These are phyloP conservation scores for Tipula vernalis DNA, from an alignment of 2,888 invertebrate species.

Conservation along the genomic window DNA sequence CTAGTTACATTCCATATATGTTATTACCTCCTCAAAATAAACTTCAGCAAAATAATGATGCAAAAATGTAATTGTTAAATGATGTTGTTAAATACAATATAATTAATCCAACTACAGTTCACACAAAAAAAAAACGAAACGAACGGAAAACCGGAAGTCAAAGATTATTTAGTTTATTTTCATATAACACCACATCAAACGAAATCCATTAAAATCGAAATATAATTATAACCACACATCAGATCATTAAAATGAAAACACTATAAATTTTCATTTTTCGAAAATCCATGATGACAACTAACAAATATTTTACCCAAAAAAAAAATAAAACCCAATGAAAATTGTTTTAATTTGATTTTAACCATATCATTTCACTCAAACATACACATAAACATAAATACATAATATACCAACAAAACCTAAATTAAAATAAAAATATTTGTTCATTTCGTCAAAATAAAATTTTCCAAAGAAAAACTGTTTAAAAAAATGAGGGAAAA, in stretches of 20 bases:
- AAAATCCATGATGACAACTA: not conserved
- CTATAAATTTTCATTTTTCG: not conserved
- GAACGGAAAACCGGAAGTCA: not conserved
- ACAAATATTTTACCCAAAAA: not conserved
- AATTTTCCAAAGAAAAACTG: not conserved
- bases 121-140: too few relatives aligned
- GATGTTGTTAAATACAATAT: too few relatives aligned
- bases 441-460: not conserved
- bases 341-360: not conserved
- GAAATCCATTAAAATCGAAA: not conserved
- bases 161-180: not conserved
- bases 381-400: not conserved
- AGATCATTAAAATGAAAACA: not conserved
- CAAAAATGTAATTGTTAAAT: too few relatives aligned
- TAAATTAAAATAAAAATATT: not conserved
- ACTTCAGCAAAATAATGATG: too few relatives aligned
- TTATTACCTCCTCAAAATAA: too few relatives aligned
- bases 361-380: not conserved
- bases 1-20: too few relatives aligned
- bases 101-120: too few relatives aligned
- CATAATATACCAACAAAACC: not conserved
- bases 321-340: not conserved
- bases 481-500: not conserved
- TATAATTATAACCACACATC: not conserved
- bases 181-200: not conserved